A percentile compares a stretch with the other conserved stretches of the same genome.
phyloP scores from a whole-genome alignment of 30 jellyfish, hydroid and myxozoan species.

The Rhopilema esculentum region DNA sequence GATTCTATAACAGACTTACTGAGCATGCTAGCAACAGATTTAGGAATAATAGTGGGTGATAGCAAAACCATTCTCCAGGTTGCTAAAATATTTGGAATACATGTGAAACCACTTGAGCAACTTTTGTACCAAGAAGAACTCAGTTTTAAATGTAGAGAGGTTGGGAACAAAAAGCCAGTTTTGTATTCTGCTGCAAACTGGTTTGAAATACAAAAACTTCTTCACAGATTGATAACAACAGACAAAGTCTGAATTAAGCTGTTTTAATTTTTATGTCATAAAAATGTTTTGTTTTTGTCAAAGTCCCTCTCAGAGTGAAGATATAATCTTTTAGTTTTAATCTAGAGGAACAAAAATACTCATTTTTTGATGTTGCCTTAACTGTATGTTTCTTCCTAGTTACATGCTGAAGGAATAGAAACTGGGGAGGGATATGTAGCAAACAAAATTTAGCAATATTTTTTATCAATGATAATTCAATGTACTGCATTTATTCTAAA shows the following conservation, averaged over 20 bases:
- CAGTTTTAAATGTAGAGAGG: not conserved
- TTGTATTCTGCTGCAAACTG: slow-evolving; percentile 42
- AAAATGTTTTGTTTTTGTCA: not conserved
- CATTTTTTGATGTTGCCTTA: too few species aligned
- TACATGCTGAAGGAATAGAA: too few species aligned
- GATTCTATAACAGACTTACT: slow-evolving; percentile 73
- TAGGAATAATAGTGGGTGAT: slow-evolving; percentile 69
- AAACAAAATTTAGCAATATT: too few species aligned
- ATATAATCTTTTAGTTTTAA: too few species aligned
- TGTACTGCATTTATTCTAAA: too few species aligned
- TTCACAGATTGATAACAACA: not conserved
- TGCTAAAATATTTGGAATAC: slow-evolving; percentile 52
- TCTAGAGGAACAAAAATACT: too few species aligned
- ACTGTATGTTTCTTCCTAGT: too few species aligned
- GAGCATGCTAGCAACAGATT: slow-evolving; percentile 44
- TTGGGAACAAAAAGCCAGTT: not conserved
- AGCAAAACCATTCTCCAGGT: slow-evolving; percentile 36
- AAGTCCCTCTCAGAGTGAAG: too few species aligned
- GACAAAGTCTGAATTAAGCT: not conserved
- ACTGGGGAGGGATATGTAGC: too few species aligned
- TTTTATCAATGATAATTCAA: too few species aligned
- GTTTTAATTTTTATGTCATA: not conserved
- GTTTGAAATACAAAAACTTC: slow-evolving; percentile 39
- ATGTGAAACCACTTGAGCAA: slow-evolving; percentile 15
- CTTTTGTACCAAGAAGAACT: not conserved